These are phyloP conservation scores for Idris sp. DNA, from an alignment of 1,140 invertebrate genomes.

Conservation along the genomic window DNA sequence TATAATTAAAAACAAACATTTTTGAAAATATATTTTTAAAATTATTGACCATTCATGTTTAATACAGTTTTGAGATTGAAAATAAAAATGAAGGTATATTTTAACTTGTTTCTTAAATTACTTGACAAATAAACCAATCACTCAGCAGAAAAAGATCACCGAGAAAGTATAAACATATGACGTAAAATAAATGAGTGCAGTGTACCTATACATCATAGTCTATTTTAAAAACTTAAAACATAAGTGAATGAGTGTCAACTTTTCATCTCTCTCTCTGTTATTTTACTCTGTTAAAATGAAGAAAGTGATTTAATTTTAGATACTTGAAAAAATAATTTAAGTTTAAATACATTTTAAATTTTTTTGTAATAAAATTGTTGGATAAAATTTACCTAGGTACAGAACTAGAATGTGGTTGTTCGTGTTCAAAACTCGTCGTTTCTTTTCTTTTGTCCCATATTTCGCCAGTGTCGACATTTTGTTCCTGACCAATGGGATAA, in stretches of 20 bases:
- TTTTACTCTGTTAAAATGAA: slow-evolving; percentile 9
- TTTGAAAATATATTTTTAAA: too few species aligned
- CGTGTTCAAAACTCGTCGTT: slow-evolving; percentile 84
- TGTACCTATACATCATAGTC: slow-evolving; percentile 11
- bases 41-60: too few species aligned
- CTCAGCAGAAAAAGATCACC: slow-evolving; percentile 11
- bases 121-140: slow-evolving; percentile 7
- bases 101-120: too few species aligned
- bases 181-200: slow-evolving; percentile 8
- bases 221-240: slow-evolving; percentile 23
- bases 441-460: slow-evolving; percentile 81
- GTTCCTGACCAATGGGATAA: slow-evolving; percentile 74
- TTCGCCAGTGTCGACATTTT: slow-evolving; percentile 76
- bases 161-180: slow-evolving; percentile 1
- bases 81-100: too few species aligned
- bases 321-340: slow-evolving; percentile 18
- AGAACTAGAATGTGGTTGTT: slow-evolving; percentile 80
- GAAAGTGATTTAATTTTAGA: slow-evolving; percentile 2
- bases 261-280: slow-evolving; percentile 9
- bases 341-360: too few species aligned
- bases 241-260: slow-evolving; percentile 7
- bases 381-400: slow-evolving; percentile 78
- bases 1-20: too few species aligned
- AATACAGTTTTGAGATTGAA: slow-evolving; percentile 7
- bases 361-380: too few species aligned